phyloP scores from a whole-genome alignment of 2,888 invertebrate genomes.

The Chrysolina haemoptera region DNA sequence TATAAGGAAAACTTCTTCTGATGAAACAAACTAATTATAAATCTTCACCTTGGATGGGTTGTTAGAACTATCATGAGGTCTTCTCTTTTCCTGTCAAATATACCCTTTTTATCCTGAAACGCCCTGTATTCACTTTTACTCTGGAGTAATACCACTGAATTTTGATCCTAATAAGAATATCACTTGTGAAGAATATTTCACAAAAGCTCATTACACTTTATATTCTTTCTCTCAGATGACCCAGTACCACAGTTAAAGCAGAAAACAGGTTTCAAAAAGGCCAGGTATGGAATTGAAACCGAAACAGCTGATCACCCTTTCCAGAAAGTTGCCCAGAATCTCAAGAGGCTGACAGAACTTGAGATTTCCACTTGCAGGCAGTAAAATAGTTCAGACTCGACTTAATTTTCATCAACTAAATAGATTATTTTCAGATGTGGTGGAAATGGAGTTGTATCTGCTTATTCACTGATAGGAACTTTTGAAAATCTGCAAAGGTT shows the following conservation, averaged over 20 bases:
- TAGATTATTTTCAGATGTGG: constrained; percentile 30
- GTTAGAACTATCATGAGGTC: too few species aligned
- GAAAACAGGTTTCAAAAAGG: constrained; percentile 31
- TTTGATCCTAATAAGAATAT: neutral
- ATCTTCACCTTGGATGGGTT: too few species aligned
- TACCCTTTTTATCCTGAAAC: too few species aligned
- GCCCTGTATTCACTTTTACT: too few species aligned
- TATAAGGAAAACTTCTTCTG: too few species aligned
- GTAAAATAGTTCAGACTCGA: constrained; percentile 13
- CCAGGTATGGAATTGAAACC: constrained; percentile 33
- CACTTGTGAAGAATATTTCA: neutral
- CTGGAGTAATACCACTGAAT: too few species aligned
- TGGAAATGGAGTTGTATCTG: constrained; percentile 28
- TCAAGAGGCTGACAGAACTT: constrained; percentile 35
- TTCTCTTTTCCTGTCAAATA: too few species aligned
- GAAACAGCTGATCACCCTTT: constrained; percentile 34
- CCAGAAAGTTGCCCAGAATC: constrained; percentile 32
- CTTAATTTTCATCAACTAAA: neutral
- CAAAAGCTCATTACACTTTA: too few species aligned
- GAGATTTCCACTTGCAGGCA: constrained; percentile 35
- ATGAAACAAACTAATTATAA: too few species aligned
- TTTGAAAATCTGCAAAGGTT: constrained; percentile 37
- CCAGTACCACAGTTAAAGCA: neutral
- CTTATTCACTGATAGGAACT: constrained; percentile 30
- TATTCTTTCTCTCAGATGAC: neutral